phyloP scores from a whole-genome alignment of 2,797 vertebrate species.

The Iguana delicatissima region DNA sequence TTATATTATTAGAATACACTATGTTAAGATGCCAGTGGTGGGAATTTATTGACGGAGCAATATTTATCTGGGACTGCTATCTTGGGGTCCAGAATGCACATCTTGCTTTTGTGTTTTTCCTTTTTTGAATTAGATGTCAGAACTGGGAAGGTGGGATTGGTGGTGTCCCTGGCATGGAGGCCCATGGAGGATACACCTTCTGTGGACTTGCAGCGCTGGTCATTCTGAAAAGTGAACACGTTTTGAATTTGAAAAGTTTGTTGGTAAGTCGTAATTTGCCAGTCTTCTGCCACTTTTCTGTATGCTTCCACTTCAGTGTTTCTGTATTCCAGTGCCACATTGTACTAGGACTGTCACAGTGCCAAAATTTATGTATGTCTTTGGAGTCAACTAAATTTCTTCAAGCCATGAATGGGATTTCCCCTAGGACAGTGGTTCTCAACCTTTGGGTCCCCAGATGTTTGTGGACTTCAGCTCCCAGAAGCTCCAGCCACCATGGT shows the following conservation, averaged over 20 bases:
- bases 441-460: too few relatives aligned
- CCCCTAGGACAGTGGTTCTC: too few relatives aligned
- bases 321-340: neutral
- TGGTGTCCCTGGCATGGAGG: conserved; percentile 94
- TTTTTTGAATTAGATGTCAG: conserved; percentile 86
- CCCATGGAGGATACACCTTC: conserved; percentile 96
- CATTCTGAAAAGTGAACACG: conserved; percentile 92
- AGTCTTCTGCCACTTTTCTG: neutral
- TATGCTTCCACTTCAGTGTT: neutral
- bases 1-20: neutral
- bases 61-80: neutral
- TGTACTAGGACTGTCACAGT: neutral
- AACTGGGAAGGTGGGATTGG: conserved; percentile 98
- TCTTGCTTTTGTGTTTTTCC: fast-evolving
- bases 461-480: too few relatives aligned
- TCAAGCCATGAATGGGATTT: neutral
- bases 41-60: too few relatives aligned
- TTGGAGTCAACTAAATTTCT: neutral
- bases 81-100: fast-evolving
- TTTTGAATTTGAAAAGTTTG: conserved; percentile 91
- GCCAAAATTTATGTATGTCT: neutral
- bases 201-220: conserved; percentile 93
- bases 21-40: neutral
- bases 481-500: too few relatives aligned
- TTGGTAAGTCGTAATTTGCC: conserved; percentile 82